These are phyloP conservation scores for Drosophila paracracens DNA, from an alignment of 2,888 invertebrate species.

Conservation along the genomic window DNA sequence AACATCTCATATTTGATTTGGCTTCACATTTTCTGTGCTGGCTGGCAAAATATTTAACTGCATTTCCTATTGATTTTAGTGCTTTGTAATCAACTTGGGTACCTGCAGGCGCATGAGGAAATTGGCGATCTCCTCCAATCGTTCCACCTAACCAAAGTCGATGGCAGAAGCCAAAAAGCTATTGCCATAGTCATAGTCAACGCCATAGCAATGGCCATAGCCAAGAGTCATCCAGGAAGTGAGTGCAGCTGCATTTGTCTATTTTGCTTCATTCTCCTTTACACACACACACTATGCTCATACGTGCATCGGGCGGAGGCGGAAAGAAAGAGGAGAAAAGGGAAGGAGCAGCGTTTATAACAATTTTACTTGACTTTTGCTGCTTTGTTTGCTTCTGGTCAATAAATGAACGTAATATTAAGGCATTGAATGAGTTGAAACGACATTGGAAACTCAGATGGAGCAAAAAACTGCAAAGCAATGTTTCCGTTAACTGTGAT, in stretches of 20 bases:
- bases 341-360: conserved; percentile 59
- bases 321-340: too few species aligned
- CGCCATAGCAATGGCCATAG: conserved; percentile 29
- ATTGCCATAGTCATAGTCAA: conserved; percentile 26
- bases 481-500: conserved; percentile 49
- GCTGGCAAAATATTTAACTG: conserved; percentile 79
- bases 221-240: conserved; percentile 59
- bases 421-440: conserved; percentile 60
- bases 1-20: conserved; percentile 63
- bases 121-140: conserved; percentile 78
- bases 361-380: conserved; percentile 72
- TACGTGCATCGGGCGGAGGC: background rate
- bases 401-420: conserved; percentile 77
- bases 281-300: background rate
- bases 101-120: conserved; percentile 70
- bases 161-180: conserved; percentile 26
- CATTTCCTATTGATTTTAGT: conserved; percentile 79
- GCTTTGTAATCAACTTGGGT: conserved; percentile 76
- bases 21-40: conserved; percentile 40
- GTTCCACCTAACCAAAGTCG: conserved; percentile 48
- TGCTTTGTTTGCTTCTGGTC: conserved; percentile 70
- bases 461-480: conserved; percentile 38
- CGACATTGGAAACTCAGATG: conserved; percentile 53
- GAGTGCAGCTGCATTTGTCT: conserved; percentile 62
- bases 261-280: conserved; percentile 54